These are phyloP conservation scores for Semotilus atromaculatus DNA, from an alignment of 2,797 vertebrate genomes.

Conservation along the genomic window DNA sequence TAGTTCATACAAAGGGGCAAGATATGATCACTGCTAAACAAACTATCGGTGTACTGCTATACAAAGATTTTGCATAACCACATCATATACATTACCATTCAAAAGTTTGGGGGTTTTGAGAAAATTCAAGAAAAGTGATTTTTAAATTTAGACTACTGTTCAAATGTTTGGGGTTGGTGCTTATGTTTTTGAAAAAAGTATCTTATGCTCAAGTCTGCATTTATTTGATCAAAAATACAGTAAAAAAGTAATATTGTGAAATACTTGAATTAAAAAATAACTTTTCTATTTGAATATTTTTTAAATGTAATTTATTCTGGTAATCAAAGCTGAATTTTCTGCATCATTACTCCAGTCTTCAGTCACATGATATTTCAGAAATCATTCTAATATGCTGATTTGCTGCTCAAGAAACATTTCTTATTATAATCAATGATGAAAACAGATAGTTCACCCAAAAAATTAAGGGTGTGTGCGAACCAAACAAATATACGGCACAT, in stretches of 20 bases:
- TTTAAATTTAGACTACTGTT: not conserved
- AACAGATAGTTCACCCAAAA: not conserved
- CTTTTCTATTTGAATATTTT: not conserved
- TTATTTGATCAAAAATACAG: not conserved
- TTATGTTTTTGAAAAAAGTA: not conserved
- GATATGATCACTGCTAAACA: not conserved
- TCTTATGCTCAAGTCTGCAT: not conserved
- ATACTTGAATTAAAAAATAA: not conserved
- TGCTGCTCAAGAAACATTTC: not conserved
- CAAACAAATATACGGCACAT: not conserved
- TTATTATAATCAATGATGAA: not conserved
- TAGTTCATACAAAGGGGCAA: conserved; percentile 3
- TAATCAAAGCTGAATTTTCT: not conserved
- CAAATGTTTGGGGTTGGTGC: not conserved
- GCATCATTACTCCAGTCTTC: not conserved
- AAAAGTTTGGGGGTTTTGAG: not conserved
- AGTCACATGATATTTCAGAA: not conserved
- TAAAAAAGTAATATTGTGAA: not conserved
- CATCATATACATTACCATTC: not conserved
- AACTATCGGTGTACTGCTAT: not conserved
- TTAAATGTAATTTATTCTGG: not conserved
- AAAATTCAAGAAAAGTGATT: not conserved
- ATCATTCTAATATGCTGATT: not conserved
- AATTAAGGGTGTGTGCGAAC: too few species aligned
- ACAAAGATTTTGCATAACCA: not conserved